Percentiles rank a stretch among this genome's conserved stretches.
Evolutionary conservation across 2,797 vertebrate species (phyloP).

Genomic region (Tiaroga cobitis): DNA sequence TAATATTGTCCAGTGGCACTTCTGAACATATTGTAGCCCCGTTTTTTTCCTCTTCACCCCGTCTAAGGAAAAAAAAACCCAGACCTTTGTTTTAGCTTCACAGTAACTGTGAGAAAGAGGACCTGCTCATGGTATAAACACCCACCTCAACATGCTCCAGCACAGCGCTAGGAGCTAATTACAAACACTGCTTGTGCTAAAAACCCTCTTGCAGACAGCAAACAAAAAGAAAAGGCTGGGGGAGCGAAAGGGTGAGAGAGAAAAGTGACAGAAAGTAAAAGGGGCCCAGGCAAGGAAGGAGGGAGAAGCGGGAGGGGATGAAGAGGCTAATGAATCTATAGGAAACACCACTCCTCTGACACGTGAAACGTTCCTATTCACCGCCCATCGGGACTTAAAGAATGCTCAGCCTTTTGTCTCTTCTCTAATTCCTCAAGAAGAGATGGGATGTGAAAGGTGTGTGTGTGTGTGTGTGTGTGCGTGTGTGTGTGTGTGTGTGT

Average conservation of each 20-base stretch:
- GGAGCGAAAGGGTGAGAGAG: conserved; percentile 53
- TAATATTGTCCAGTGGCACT: conserved; percentile 82
- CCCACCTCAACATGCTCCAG: conserved; percentile 89
- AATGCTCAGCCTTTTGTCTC: conserved; percentile 92
- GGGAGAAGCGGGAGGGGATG: conserved; percentile 81
- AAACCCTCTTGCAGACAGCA: conserved; percentile 91
- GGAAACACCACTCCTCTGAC: conserved; percentile 92
- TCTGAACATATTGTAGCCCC: conserved; percentile 73
- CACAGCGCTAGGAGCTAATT: conserved; percentile 95
- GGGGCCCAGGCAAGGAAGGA: conserved; percentile 81
- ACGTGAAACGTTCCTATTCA: conserved; percentile 95
- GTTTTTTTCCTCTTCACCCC: conserved; percentile 70
- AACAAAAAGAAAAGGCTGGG: conserved; percentile 79
- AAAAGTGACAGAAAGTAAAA: conserved; percentile 85
- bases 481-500: conserved; percentile 52
- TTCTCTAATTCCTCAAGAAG: conserved; percentile 95
- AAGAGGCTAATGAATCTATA: conserved; percentile 99
- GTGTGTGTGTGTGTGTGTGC: conserved; percentile 53
- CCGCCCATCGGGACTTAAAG: conserved; percentile 91
- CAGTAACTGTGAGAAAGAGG: conserved; percentile 84
- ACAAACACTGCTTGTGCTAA: conserved; percentile 89
- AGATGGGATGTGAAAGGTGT: conserved; percentile 82
- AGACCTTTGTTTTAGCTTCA: conserved; percentile 84
- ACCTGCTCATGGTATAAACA: conserved; percentile 86
- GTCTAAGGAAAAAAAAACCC: conserved; percentile 78